Evolutionary conservation across 2,113 vertebrate genomes (phyloP).

Genomic region (Paracanthobrama guichenoti): DNA sequence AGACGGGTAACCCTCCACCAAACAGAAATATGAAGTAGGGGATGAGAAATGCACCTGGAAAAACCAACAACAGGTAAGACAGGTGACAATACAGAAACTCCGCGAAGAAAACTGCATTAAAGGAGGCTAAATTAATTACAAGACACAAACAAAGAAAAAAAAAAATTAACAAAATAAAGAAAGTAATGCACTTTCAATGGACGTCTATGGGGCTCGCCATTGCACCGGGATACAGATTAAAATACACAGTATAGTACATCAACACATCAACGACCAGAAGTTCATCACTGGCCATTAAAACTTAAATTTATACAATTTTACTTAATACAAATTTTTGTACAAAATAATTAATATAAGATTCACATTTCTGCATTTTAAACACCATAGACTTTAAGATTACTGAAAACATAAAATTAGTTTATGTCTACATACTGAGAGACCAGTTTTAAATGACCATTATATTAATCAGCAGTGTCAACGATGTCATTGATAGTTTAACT

Average conservation of each 20-base stretch:
- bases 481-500: not conserved
- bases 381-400: no score
- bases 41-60: conserved; percentile 96
- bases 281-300: not conserved
- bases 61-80: not conserved
- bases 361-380: no score
- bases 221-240: no score
- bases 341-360: not conserved
- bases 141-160: not conserved
- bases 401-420: no score
- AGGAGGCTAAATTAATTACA: not conserved
- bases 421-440: no score
- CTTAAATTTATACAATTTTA: no score
- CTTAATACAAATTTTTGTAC: not conserved
- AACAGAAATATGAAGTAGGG: conserved; percentile 99
- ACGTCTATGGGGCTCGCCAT: not conserved
- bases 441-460: no score
- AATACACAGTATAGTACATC: no score
- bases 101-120: not conserved
- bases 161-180: not conserved
- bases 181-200: not conserved
- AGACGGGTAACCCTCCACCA: conserved; percentile 95
- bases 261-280: no score
- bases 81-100: not conserved
- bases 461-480: not conserved